Evolutionary conservation across 2,113 vertebrate species (phyloP), one percentile per base, ranked within the genome.

Genomic region (Cephalopholis sonnerati): DNA sequence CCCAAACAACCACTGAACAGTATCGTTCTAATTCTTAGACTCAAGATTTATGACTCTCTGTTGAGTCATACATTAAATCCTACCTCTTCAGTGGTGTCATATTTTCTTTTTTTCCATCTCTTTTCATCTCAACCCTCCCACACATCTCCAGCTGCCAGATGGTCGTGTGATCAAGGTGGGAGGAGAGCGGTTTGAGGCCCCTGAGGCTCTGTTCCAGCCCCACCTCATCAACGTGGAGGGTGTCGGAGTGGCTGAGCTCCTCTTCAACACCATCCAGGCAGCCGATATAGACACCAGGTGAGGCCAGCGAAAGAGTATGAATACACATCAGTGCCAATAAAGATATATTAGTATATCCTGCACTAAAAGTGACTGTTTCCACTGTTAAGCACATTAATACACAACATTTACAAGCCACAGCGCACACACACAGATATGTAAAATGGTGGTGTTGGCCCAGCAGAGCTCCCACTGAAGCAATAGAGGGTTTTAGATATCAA

Each of bases 181-280:
- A 86, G 98, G 98, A 74, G 98, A 99, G 93, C 94, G 98, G 67
- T 99, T 99, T 64, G 98, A 99, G 94, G 98, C 98, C 65, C 98
- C 98, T 0, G 98, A 99, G 94, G 98, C 98, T 84, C 95, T 99
- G 71, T 99, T 99, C 95, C 98, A 99, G 94, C 98, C 98, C 87
- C 98, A 99, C 89, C 96, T 99, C 95, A 99, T 99, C 95, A 99
- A 99, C 1, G 98, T 99, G 1, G 98, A 99, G 90, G 98, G 98
- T 0, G 98, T 99, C 20, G 98, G 98, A 77, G 98, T 99, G 91
- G 98, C 98, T 10, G 98, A 99, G 77, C 92, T 99, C 87, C 96
- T 99, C 90, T 99, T 99, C 91, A 99, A 99, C 95, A 99, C 98
- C 94, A 99, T 99, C 91, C 97, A 99, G 73, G 98, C 98, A 0